These are phyloP conservation scores for Leptopilina syphax DNA, from an alignment of 2,888 invertebrate species.

Conservation along the genomic window DNA sequence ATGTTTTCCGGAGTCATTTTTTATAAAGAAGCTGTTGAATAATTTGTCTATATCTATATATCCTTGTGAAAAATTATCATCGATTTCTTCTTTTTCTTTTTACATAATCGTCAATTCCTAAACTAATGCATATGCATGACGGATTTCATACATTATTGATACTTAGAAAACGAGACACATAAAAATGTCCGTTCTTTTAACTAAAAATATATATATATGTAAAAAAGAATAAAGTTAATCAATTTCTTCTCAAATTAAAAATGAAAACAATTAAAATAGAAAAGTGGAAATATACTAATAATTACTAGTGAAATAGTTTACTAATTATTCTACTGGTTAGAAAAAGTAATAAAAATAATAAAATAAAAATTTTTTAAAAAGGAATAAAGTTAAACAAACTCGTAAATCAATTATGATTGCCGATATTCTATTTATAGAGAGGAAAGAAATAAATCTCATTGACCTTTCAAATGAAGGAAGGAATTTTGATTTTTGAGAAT, in stretches of 20 bases:
- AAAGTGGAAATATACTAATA: too few species aligned
- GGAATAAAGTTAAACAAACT: too few species aligned
- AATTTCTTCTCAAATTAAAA: too few species aligned
- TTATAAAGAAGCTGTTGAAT: slow-evolving; percentile 1
- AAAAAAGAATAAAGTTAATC: too few species aligned
- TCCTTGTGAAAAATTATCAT: slow-evolving; percentile 31
- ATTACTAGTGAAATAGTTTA: too few species aligned
- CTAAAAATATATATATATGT: too few species aligned
- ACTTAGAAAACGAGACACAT: slow-evolving; percentile 7
- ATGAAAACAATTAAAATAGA: too few species aligned
- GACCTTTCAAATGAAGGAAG: background rate
- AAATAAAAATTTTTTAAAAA: too few species aligned
- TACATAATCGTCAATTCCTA: slow-evolving; percentile 18
- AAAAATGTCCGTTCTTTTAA: background rate
- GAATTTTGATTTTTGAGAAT: background rate
- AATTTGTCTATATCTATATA: background rate
- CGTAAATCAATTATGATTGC: too few species aligned
- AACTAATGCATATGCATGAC: slow-evolving; percentile 17
- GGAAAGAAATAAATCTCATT: background rate
- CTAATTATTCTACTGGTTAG: too few species aligned
- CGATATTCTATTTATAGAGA: too few species aligned
- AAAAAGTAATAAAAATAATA: too few species aligned
- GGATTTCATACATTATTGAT: slow-evolving; percentile 3
- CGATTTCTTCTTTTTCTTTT: slow-evolving; percentile 31
- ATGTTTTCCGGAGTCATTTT: slow-evolving; percentile 4